Conservation (phyloP, 2,888 invertebrate genomes). For the Ganaspis brasiliensis region DNA sequence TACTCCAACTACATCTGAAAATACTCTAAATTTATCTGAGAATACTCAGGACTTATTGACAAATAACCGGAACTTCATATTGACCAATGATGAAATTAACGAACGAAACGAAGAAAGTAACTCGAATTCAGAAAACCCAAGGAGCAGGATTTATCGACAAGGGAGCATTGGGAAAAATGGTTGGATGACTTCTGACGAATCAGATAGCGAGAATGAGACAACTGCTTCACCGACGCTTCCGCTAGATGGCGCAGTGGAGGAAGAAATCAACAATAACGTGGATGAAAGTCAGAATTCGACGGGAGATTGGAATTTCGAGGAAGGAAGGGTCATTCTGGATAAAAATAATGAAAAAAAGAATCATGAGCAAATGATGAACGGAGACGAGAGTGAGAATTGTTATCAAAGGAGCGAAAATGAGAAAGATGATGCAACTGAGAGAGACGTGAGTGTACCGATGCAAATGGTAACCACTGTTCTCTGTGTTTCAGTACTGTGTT, state of each 20-base stretch:
- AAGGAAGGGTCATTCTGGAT: background rate
- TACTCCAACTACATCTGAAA: background rate
- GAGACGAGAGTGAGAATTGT: background rate
- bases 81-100: slow-evolving; percentile 30
- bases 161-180: slow-evolving; percentile 70
- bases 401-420: slow-evolving; percentile 54
- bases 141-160: slow-evolving; percentile 58
- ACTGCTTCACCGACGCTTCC: slow-evolving; percentile 42
- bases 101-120: slow-evolving; percentile 16
- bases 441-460: slow-evolving; percentile 76
- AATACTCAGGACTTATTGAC: no score
- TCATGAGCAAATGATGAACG: background rate
- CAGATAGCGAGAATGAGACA: slow-evolving; percentile 68
- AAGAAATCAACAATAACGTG: slow-evolving; percentile 29
- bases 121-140: slow-evolving; percentile 45
- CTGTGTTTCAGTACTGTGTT: slow-evolving; percentile 80
- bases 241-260: background rate
- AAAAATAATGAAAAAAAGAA: slow-evolving; percentile 4
- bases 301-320: slow-evolving; percentile 29
- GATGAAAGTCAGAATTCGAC: slow-evolving; percentile 49
- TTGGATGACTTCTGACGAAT: slow-evolving; percentile 71
- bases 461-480: slow-evolving; percentile 80
- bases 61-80: background rate
- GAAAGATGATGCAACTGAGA: slow-evolving; percentile 66
- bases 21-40: background rate